phyloP scores from a whole-genome alignment of 2,113 vertebrate genomes.

The Grus americana region DNA sequence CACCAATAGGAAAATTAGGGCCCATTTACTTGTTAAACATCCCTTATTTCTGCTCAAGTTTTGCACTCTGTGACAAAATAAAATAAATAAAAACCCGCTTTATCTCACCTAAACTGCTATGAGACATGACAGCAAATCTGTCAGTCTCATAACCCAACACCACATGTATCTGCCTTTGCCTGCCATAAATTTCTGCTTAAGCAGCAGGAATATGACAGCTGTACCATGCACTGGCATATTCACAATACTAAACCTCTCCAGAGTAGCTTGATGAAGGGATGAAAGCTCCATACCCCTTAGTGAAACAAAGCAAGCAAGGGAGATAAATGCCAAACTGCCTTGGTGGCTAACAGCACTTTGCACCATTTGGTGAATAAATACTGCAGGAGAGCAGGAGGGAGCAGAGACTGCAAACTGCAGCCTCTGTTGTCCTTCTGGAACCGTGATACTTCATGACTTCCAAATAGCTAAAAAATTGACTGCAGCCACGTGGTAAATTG shows the following conservation, averaged over 20 bases:
- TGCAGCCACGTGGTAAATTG: background rate
- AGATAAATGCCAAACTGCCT: background rate
- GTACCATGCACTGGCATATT: conserved; percentile 16
- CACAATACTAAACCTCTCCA: conserved; percentile 4
- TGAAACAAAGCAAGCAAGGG: conserved; percentile 8
- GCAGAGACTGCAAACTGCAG: background rate
- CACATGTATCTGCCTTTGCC: conserved; percentile 49
- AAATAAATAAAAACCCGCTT: conserved; percentile 42
- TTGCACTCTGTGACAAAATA: background rate
- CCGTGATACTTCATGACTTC: background rate
- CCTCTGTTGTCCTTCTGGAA: background rate
- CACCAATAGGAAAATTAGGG: background rate
- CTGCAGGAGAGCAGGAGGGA: background rate
- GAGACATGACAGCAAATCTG: conserved; percentile 54
- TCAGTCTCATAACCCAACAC: conserved; percentile 49
- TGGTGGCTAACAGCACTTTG: background rate
- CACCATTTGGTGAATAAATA: background rate
- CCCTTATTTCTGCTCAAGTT: background rate
- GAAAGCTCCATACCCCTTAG: background rate
- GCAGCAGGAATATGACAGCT: conserved; percentile 62
- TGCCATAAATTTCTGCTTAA: conserved; percentile 33
- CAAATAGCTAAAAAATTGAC: background rate
- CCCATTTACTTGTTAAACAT: background rate
- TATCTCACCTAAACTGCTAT: conserved; percentile 42
- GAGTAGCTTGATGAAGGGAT: conserved; percentile 13